Conservation (phyloP, 2,113 vertebrate genomes). For the Dasyornis broadbenti region DNA sequence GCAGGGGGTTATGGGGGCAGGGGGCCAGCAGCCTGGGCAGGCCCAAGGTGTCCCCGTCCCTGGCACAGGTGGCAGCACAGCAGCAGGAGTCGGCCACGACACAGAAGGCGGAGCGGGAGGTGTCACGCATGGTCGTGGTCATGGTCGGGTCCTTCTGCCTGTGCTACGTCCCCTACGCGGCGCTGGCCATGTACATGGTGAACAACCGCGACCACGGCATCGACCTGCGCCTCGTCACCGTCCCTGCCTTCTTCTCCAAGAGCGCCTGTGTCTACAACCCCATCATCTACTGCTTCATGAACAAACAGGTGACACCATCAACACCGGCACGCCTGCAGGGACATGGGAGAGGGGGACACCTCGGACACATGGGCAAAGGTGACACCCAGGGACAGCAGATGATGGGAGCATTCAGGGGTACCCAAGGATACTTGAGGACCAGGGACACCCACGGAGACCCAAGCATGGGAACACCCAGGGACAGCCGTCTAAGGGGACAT, state of each 20-base stretch:
- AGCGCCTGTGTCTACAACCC: constrained; percentile 83
- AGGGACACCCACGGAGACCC: neutral
- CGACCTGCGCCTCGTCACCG: constrained; percentile 78
- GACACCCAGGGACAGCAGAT: neutral
- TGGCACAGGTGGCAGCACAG: constrained; percentile 77
- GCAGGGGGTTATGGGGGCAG: neutral
- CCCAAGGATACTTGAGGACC: neutral
- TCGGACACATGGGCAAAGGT: fast-evolving
- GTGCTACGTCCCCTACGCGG: constrained; percentile 78
- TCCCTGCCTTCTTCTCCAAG: constrained; percentile 84
- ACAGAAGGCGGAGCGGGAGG: constrained; percentile 84
- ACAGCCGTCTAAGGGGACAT: neutral
- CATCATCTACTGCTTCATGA: constrained; percentile 86
- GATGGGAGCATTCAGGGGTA: too few relatives aligned
- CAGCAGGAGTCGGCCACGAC: constrained; percentile 81
- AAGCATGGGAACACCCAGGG: too few relatives aligned
- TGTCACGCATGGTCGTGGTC: constrained; percentile 80
- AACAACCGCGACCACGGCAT: constrained; percentile 65
- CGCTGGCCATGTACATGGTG: constrained; percentile 75
- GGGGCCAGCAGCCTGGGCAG: neutral
- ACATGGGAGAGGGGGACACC: fast-evolving
- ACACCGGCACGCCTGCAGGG: fast-evolving
- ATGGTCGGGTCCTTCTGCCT: constrained; percentile 80
- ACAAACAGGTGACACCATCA: constrained; percentile 75
- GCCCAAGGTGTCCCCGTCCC: neutral